Conservation (phyloP, 2,888 invertebrate genomes). For the Agrypnus murinus region DNA sequence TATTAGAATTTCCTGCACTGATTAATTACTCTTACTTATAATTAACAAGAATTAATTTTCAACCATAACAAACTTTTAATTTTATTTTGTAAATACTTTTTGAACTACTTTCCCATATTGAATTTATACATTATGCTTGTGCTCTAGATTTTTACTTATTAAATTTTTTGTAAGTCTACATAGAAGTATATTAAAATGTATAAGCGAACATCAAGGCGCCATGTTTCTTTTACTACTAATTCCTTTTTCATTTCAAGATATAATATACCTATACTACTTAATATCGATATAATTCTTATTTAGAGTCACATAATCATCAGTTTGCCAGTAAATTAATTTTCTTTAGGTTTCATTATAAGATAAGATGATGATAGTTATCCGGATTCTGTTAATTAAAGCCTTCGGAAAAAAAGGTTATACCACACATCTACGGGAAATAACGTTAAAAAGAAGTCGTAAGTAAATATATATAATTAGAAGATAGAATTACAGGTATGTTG, state of each 20-base stretch:
- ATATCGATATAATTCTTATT: too few relatives aligned
- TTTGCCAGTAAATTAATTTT: too few relatives aligned
- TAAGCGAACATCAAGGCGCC: too few relatives aligned
- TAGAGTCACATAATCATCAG: too few relatives aligned
- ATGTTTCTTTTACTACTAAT: too few relatives aligned
- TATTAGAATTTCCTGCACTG: background rate
- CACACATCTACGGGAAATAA: slow-evolving; percentile 3
- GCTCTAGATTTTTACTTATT: too few relatives aligned
- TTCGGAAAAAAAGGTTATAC: background rate
- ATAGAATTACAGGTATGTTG: slow-evolving; percentile 10
- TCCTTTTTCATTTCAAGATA: too few relatives aligned
- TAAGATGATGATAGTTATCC: background rate
- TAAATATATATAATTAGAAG: slow-evolving; percentile 7
- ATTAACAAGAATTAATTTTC: background rate
- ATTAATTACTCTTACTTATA: background rate
- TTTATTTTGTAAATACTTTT: background rate
- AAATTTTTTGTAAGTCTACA: too few relatives aligned
- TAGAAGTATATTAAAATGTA: too few relatives aligned
- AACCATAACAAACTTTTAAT: background rate
- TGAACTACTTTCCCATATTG: background rate
- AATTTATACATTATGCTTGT: background rate
- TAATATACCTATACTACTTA: too few relatives aligned
- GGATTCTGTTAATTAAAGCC: slow-evolving; percentile 3
- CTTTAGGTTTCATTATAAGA: too few relatives aligned
- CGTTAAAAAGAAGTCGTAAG: background rate